These are phyloP conservation scores for Autographa gamma DNA, from an alignment of 2,888 invertebrate genomes.

Conservation along the genomic window DNA sequence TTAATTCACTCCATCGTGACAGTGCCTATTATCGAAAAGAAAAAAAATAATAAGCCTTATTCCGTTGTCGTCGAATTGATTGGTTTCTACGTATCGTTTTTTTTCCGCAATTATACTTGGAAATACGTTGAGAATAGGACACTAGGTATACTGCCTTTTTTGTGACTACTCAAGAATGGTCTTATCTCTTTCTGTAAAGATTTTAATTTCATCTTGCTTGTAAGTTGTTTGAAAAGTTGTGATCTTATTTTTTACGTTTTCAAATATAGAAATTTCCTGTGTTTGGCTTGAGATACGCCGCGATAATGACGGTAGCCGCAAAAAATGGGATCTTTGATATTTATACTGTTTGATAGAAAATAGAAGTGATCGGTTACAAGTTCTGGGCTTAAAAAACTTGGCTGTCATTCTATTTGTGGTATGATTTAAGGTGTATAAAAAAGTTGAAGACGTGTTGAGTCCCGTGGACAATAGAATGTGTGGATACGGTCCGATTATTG, in stretches of 20 bases:
- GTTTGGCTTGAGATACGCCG: conserved; percentile 25
- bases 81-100: conserved; percentile 78
- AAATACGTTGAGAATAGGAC: conserved; percentile 62
- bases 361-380: conserved; percentile 35
- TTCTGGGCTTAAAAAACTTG: conserved; percentile 10
- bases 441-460: not conserved
- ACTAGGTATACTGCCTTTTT: conserved; percentile 53
- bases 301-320: conserved; percentile 37
- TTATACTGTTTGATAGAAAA: conserved; percentile 38
- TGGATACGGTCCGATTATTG: not conserved
- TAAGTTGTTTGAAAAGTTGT: conserved; percentile 45
- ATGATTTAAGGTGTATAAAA: conserved; percentile 33
- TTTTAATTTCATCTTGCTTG: conserved; percentile 51
- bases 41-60: conserved; percentile 69
- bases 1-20: conserved; percentile 60
- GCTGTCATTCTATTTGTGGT: conserved; percentile 35
- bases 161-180: conserved; percentile 36
- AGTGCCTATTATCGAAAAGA: conserved; percentile 71
- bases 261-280: conserved; percentile 47
- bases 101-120: conserved; percentile 72
- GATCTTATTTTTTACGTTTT: conserved; percentile 27
- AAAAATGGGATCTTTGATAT: conserved; percentile 36
- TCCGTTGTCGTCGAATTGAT: conserved; percentile 76
- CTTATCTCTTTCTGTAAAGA: conserved; percentile 49
- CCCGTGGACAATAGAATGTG: conserved; percentile 12